phyloP scores from a whole-genome alignment of 2,113 vertebrate species.

The Cranoglanis bouderius region DNA sequence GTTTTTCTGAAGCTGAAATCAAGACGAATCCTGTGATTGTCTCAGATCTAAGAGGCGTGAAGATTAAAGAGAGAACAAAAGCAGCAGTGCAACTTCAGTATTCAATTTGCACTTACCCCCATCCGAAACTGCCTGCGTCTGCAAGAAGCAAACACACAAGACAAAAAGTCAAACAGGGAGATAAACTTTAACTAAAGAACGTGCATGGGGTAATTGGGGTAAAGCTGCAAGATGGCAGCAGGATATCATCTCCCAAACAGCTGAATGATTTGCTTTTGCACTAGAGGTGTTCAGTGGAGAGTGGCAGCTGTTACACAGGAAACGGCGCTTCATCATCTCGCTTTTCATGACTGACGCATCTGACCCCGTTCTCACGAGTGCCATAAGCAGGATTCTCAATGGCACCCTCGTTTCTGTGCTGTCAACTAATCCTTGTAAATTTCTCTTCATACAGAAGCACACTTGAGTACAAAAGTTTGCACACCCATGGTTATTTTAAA shows the following conservation, averaged over 20 bases:
- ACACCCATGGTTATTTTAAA: not conserved
- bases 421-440: not conserved
- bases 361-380: not conserved
- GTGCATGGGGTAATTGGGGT: not conserved
- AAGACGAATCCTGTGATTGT: not conserved
- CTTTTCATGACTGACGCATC: conserved; percentile 10
- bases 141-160: conserved; percentile 53
- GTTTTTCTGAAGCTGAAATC: not conserved
- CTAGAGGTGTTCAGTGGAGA: not conserved
- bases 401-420: not conserved
- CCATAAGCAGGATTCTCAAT: not conserved
- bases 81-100: not conserved
- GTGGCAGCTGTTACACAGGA: conserved; percentile 51
- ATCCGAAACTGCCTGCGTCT: conserved; percentile 80
- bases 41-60: not conserved
- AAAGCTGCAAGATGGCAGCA: not conserved
- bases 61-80: conserved; percentile 5
- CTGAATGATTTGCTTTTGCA: conserved; percentile 14
- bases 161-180: not conserved
- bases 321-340: conserved; percentile 21
- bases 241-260: conserved; percentile 21
- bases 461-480: not conserved
- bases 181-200: not conserved
- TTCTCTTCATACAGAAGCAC: not conserved
- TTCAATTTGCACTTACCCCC: conserved; percentile 71